Evolutionary conservation across 2,888 invertebrate species (phyloP).

Genomic region (Coenonympha glycerion): DNA sequence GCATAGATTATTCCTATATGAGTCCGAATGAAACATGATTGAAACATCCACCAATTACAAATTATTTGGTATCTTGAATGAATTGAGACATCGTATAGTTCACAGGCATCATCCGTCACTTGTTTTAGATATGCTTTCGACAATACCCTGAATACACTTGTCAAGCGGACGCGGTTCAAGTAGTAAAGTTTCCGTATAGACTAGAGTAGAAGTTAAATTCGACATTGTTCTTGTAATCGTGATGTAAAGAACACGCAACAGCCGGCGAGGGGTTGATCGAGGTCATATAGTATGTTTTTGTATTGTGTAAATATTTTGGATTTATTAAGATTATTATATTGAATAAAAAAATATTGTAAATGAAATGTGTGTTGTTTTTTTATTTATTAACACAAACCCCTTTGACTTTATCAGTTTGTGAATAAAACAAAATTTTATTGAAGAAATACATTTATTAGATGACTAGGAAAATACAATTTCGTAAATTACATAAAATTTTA

Average conservation of each 20-base stretch:
- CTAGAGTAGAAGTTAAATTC: slow-evolving; percentile 32
- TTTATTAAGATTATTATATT: slow-evolving; percentile 77
- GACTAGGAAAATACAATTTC: slow-evolving; percentile 12
- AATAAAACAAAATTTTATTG: background rate
- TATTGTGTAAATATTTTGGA: slow-evolving; percentile 77
- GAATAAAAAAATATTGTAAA: slow-evolving; percentile 77
- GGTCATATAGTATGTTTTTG: slow-evolving; percentile 73
- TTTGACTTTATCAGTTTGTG: background rate
- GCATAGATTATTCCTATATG: no score
- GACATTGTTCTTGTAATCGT: slow-evolving; percentile 32
- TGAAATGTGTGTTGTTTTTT: slow-evolving; percentile 45
- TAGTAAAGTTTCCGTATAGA: slow-evolving; percentile 27
- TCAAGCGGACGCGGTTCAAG: slow-evolving; percentile 30
- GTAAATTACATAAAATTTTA: background rate
- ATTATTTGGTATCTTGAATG: no score
- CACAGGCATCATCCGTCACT: no score
- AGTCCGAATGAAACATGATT: no score
- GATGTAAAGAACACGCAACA: slow-evolving; percentile 32
- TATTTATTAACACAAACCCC: slow-evolving; percentile 36
- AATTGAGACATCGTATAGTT: background rate
- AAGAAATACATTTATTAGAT: slow-evolving; percentile 6
- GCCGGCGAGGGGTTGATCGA: slow-evolving; percentile 57
- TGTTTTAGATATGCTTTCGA: background rate
- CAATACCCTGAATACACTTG: background rate
- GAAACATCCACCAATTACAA: no score